These are phyloP conservation scores for Aethes cnicana DNA, from an alignment of 2,888 invertebrate genomes.

Conservation along the genomic window DNA sequence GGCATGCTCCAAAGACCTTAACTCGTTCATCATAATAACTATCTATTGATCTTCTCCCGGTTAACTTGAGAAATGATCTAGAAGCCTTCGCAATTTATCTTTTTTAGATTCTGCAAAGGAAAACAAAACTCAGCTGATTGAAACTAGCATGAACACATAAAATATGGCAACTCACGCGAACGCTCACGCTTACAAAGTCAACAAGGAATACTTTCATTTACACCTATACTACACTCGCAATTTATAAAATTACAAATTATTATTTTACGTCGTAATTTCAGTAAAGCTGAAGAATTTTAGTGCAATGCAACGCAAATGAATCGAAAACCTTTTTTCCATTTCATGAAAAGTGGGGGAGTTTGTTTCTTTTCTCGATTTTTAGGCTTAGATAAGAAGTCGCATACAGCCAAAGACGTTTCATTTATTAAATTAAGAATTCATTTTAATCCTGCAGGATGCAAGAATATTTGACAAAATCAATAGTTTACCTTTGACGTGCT, in stretches of 20 bases:
- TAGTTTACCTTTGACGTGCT: too few species aligned
- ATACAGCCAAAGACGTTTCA: constrained; percentile 8
- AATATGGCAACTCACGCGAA: constrained; percentile 28
- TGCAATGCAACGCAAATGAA: constrained; percentile 19
- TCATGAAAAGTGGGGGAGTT: too few species aligned
- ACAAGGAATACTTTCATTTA: not conserved
- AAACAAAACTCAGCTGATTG: constrained; percentile 81
- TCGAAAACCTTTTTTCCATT: constrained; percentile 5
- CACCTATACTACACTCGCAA: too few species aligned
- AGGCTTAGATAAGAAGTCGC: not conserved
- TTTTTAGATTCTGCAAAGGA: constrained; percentile 49
- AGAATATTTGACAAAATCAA: too few species aligned
- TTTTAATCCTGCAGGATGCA: too few species aligned
- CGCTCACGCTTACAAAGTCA: constrained; percentile 8
- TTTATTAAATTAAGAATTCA: too few species aligned
- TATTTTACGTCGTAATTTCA: constrained; percentile 20
- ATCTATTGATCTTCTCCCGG: constrained; percentile 28
- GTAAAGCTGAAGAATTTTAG: constrained; percentile 5
- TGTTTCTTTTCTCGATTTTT: constrained; percentile 2
- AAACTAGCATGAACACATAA: constrained; percentile 22
- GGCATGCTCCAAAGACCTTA: constrained; percentile 97
- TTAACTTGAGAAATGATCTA: constrained; percentile 21
- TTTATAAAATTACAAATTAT: not conserved
- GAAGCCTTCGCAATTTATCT: not conserved
- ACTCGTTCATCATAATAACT: constrained; percentile 90